phyloP scores from a whole-genome alignment of 2,113 vertebrate species.

The Seriola rivoliana region DNA sequence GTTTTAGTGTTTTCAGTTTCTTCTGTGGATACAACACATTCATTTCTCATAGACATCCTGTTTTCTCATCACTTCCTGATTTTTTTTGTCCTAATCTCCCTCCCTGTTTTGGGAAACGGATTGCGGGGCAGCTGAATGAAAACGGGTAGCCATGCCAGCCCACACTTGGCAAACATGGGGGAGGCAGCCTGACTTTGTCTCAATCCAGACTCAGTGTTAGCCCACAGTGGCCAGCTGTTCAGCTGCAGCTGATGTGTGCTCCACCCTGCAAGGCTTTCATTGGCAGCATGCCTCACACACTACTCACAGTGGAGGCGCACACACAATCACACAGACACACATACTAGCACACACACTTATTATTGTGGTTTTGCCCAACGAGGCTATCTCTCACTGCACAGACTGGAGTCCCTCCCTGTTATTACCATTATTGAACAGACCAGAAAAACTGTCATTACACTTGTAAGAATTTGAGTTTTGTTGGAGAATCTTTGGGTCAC shows the following conservation, averaged over 20 bases:
- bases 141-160: slow-evolving; percentile 56
- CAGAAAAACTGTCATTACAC: slow-evolving; percentile 6
- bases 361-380: slow-evolving; percentile 57
- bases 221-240: slow-evolving; percentile 77
- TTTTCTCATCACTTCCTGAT: slow-evolving; percentile 46
- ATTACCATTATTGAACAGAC: slow-evolving; percentile 27
- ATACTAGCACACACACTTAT: slow-evolving; percentile 10
- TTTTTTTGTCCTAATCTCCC: slow-evolving; percentile 30
- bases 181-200: slow-evolving; percentile 63
- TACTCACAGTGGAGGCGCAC: slow-evolving; percentile 24
- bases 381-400: slow-evolving; percentile 48
- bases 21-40: neutral
- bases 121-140: slow-evolving; percentile 28
- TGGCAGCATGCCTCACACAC: slow-evolving; percentile 69
- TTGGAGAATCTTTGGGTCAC: slow-evolving; percentile 24
- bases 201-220: slow-evolving; percentile 43
- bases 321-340: slow-evolving; percentile 3
- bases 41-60: slow-evolving; percentile 17
- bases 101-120: slow-evolving; percentile 42
- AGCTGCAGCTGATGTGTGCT: slow-evolving; percentile 76
- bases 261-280: slow-evolving; percentile 76
- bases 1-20: neutral
- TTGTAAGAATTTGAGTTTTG: neutral
- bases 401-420: slow-evolving; percentile 46
- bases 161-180: slow-evolving; percentile 61